These are phyloP conservation scores for Barbus barbus DNA, from an alignment of 2,113 vertebrate species.

Conservation along the genomic window DNA sequence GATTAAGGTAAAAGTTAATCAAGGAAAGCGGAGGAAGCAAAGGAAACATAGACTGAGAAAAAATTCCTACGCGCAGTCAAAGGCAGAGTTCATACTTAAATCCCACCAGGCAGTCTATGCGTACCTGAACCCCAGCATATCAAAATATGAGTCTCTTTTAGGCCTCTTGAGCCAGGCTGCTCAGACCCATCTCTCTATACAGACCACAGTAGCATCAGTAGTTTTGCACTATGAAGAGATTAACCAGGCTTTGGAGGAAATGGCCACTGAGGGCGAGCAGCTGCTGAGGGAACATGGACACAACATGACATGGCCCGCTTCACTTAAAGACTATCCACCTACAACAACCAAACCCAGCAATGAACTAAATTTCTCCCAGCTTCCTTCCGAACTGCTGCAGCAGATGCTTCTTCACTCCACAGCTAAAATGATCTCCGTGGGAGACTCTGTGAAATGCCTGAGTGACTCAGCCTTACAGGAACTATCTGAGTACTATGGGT, in stretches of 20 bases:
- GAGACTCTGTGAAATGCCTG: slow-evolving; percentile 70
- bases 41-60: slow-evolving; percentile 59
- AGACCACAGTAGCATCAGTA: slow-evolving; percentile 82
- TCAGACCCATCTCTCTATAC: slow-evolving; percentile 83
- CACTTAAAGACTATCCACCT: slow-evolving; percentile 50
- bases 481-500: slow-evolving; percentile 76
- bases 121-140: slow-evolving; percentile 85
- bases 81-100: slow-evolving; percentile 84
- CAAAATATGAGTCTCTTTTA: slow-evolving; percentile 86
- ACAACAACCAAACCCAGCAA: slow-evolving; percentile 56
- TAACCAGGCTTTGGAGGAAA: slow-evolving; percentile 85
- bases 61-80: slow-evolving; percentile 56
- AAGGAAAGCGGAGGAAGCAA: slow-evolving; percentile 57
- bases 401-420: slow-evolving; percentile 86
- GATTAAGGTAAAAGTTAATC: slow-evolving; percentile 64
- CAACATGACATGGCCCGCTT: slow-evolving; percentile 77
- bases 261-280: slow-evolving; percentile 83
- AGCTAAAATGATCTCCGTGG: slow-evolving; percentile 79
- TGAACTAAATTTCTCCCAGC: background rate
- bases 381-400: slow-evolving; percentile 82
- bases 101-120: slow-evolving; percentile 83
- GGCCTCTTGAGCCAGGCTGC: slow-evolving; percentile 79
- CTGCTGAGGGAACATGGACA: slow-evolving; percentile 80
- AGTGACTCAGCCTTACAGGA: slow-evolving; percentile 78
- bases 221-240: slow-evolving; percentile 82